These are phyloP conservation scores for Helostoma temminkii DNA, from an alignment of 2,797 vertebrate species.

Conservation along the genomic window DNA sequence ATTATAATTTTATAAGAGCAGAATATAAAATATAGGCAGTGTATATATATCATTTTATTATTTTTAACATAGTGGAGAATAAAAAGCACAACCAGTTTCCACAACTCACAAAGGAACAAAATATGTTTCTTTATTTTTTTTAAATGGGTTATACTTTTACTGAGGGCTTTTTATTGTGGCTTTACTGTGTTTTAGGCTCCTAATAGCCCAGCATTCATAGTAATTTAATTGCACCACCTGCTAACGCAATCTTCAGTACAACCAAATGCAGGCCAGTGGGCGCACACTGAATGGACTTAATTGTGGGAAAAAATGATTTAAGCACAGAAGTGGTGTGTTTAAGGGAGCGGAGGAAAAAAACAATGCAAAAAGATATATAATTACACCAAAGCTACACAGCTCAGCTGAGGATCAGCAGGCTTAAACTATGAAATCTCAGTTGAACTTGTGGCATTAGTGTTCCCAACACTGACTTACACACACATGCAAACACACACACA, in stretches of 20 bases:
- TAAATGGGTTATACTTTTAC: neutral
- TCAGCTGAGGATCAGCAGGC: constrained; percentile 5
- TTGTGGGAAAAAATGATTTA: too few species aligned
- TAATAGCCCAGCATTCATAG: neutral
- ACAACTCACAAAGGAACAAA: neutral
- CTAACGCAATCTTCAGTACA: neutral
- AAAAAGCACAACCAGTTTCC: neutral
- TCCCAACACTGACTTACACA: neutral
- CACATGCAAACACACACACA: neutral
- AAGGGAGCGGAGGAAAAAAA: too few species aligned
- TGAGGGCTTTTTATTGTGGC: neutral
- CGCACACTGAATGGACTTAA: neutral
- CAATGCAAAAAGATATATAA: too few species aligned
- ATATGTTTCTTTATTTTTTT: neutral
- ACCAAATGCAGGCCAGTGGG: neutral
- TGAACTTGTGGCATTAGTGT: neutral
- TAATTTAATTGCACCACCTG: too few species aligned
- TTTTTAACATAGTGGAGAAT: neutral
- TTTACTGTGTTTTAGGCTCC: neutral
- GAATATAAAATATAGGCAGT: neutral
- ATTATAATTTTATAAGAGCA: too few species aligned
- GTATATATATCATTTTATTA: too few species aligned
- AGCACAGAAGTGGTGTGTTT: neutral
- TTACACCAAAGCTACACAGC: constrained; percentile 6
- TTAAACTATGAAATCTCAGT: constrained; percentile 4